A percentile compares a stretch with the other conserved stretches of the same genome.
phyloP scores from a whole-genome alignment of 2,113 vertebrate genomes.

The Psettodes erumei region DNA sequence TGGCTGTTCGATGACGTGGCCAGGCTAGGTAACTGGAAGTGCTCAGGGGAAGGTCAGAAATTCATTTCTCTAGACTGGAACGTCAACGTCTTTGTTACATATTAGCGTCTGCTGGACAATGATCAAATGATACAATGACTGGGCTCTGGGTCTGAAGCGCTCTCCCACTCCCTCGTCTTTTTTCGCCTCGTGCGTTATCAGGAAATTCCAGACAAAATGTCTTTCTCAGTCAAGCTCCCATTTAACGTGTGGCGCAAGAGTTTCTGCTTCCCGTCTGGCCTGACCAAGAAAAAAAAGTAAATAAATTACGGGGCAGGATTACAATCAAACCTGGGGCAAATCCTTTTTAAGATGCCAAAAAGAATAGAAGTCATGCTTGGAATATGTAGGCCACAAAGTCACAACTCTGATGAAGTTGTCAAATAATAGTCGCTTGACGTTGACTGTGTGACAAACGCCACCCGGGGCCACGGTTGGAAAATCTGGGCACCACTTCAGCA shows the following conservation, averaged over 20 bases:
- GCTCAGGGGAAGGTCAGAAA: constrained; percentile 2
- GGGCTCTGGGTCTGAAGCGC: not conserved
- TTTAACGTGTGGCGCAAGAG: not conserved
- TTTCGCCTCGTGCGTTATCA: constrained; percentile 15
- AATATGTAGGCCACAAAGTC: not conserved
- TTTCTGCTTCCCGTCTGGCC: not conserved
- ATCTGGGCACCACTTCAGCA: not conserved
- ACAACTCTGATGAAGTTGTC: not conserved
- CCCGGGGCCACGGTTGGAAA: not conserved
- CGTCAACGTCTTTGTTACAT: not conserved
- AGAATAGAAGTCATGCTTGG: not conserved
- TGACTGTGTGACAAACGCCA: not conserved
- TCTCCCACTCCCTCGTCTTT: constrained; percentile 9
- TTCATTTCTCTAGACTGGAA: not conserved
- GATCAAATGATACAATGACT: constrained; percentile 26
- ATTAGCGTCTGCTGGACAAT: constrained; percentile 12
- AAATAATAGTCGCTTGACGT: not conserved
- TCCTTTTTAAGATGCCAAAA: not conserved
- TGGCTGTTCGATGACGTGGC: not conserved
- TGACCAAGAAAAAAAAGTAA: constrained; percentile 17
- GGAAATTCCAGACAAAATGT: constrained; percentile 7
- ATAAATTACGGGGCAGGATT: not conserved
- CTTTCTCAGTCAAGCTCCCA: not conserved
- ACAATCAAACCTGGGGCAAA: not conserved
- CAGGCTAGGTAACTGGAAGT: not conserved